Conservation (phyloP, 2,888 invertebrate genomes). For the Phorcus lineatus region DNA sequence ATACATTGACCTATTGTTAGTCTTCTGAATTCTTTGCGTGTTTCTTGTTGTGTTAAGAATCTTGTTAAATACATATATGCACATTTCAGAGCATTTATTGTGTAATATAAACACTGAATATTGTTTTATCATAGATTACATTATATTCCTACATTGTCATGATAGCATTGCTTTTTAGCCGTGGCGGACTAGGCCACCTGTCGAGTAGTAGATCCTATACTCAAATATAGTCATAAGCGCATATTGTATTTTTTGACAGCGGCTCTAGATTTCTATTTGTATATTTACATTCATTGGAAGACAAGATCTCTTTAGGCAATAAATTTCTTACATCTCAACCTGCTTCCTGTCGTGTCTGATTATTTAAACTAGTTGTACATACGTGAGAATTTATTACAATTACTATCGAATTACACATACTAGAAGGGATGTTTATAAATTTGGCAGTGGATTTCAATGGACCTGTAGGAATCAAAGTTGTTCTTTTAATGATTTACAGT, state of each 20-base stretch:
- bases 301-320: conserved; percentile 21
- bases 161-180: conserved; percentile 3
- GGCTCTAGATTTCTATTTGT: conserved; percentile 17
- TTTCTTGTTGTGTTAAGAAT: conserved; percentile 7
- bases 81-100: conserved; percentile 24
- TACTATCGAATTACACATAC: too few relatives aligned
- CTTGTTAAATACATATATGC: conserved; percentile 12
- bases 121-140: conserved; percentile 16
- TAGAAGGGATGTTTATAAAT: too few relatives aligned
- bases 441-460: too few relatives aligned
- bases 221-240: conserved; percentile 10
- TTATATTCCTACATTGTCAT: conserved; percentile 12
- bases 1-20: conserved; percentile 1
- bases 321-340: conserved; percentile 2
- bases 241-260: conserved; percentile 13
- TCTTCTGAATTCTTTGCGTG: conserved; percentile 11
- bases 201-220: not conserved
- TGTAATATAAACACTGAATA: conserved; percentile 7
- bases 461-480: too few relatives aligned
- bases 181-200: not conserved
- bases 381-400: too few relatives aligned
- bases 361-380: too few relatives aligned
- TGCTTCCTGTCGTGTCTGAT: not conserved
- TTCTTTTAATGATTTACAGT: too few relatives aligned
- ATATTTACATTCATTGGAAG: conserved; percentile 21